A percentile compares a stretch with the other conserved stretches of the same genome.
These are phyloP conservation scores for Copsychus sechellarum DNA, from an alignment of 2,113 vertebrate genomes.

Conservation along the genomic window DNA sequence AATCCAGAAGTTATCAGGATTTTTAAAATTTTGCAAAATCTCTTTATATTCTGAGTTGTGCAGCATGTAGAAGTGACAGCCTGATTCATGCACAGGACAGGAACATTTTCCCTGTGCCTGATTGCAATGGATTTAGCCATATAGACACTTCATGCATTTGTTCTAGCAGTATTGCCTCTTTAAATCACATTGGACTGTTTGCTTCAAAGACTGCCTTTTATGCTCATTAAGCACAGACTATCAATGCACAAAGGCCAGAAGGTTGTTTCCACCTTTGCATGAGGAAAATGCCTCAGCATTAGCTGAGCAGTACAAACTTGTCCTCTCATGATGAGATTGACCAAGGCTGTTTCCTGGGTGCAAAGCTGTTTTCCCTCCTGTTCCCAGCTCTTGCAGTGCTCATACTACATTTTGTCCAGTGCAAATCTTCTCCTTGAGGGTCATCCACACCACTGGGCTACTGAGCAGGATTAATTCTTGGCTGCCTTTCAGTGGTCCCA, in stretches of 20 bases:
- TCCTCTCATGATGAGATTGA: not conserved
- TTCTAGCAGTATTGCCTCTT: not conserved
- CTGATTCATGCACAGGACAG: not conserved
- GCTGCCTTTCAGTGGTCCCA: not conserved
- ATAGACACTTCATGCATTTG: not conserved
- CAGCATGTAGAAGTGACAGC: not conserved
- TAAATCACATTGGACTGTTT: not conserved
- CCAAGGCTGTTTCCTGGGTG: not conserved
- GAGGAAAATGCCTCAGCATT: not conserved
- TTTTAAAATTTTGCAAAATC: not conserved
- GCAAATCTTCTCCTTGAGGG: not conserved
- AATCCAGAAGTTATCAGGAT: not conserved
- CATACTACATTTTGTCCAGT: not conserved
- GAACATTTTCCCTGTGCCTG: not conserved
- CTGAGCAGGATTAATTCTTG: not conserved
- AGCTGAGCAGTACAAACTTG: not conserved
- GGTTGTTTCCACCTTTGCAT: not conserved
- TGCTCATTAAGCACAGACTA: not conserved
- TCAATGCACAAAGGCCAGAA: not conserved
- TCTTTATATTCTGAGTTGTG: not conserved
- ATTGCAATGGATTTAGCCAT: slow-evolving; percentile 54
- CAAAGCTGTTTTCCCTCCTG: accelerated
- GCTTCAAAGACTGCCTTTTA: not conserved
- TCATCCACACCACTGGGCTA: not conserved
- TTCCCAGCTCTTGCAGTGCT: not conserved